Percentiles rank a stretch among this genome's conserved stretches.
Evolutionary conservation across 2,888 invertebrate species (phyloP).

Genomic region (Limulus polyphemus): DNA sequence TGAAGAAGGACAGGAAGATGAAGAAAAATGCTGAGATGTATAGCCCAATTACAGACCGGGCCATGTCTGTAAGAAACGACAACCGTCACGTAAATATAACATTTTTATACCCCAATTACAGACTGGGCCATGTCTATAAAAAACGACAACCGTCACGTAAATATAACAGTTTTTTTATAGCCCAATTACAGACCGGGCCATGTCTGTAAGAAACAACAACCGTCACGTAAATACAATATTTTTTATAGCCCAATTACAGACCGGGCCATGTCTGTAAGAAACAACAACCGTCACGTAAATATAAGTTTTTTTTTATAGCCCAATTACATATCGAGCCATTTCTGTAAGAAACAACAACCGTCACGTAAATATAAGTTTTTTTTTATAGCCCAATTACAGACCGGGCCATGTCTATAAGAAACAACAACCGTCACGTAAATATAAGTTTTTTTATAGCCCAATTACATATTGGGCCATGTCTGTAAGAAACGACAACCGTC

Average conservation of each 20-base stretch:
- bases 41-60: conserved; percentile 80
- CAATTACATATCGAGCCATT: conserved; percentile 84
- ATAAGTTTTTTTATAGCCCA: conserved; percentile 42
- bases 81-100: too few species aligned
- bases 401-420: conserved; percentile 53
- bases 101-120: conserved; percentile 54
- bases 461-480: conserved; percentile 79
- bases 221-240: too few species aligned
- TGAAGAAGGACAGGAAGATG: conserved; percentile 86
- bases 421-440: background rate
- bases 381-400: conserved; percentile 87
- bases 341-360: conserved; percentile 8
- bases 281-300: too few species aligned
- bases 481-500: conserved; percentile 5
- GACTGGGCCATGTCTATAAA: conserved; percentile 61
- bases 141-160: too few species aligned
- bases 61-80: conserved; percentile 45
- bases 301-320: too few species aligned
- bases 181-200: conserved; percentile 86
- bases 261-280: conserved; percentile 53
- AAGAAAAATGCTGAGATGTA: conserved; percentile 85
- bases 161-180: too few species aligned
- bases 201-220: conserved; percentile 32
- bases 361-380: too few species aligned
- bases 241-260: conserved; percentile 65